phyloP scores from a whole-genome alignment of 2,113 vertebrate genomes.

The Paratilapia polleni region DNA sequence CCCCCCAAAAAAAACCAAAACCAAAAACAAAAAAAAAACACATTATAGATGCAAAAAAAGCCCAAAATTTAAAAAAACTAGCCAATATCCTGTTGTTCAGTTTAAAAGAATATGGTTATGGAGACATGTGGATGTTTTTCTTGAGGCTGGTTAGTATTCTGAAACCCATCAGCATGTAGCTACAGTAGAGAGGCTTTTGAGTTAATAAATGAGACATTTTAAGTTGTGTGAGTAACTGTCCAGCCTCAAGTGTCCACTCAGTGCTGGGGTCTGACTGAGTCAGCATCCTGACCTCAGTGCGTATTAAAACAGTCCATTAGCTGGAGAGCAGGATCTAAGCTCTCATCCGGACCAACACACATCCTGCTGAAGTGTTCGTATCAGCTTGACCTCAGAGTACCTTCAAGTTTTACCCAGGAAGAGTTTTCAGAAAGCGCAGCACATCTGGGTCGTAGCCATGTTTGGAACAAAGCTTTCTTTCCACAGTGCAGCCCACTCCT shows the following conservation, averaged over 20 bases:
- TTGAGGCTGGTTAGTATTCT: background rate
- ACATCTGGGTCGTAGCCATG: slow-evolving; percentile 42
- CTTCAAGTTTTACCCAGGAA: background rate
- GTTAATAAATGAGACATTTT: background rate
- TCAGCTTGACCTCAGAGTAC: slow-evolving; percentile 3
- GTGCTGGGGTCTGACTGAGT: background rate
- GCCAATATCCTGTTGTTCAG: background rate
- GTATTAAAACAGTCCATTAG: background rate
- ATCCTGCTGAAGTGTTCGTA: background rate
- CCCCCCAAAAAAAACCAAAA: too few relatives aligned
- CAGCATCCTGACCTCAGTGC: background rate
- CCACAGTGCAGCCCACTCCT: slow-evolving; percentile 48
- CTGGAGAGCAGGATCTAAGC: background rate
- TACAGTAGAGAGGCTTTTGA: background rate
- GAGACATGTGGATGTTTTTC: background rate
- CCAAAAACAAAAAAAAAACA: background rate
- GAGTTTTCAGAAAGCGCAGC: slow-evolving; percentile 20
- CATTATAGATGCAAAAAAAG: too few relatives aligned
- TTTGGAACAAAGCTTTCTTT: slow-evolving; percentile 37
- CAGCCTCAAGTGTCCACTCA: background rate
- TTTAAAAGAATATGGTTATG: background rate
- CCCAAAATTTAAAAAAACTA: background rate
- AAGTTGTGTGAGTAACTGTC: background rate
- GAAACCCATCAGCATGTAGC: background rate
- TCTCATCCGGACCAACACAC: background rate